A percentile compares a stretch with the other conserved stretches of the same genome.
Evolutionary conservation across 2,797 vertebrate species (phyloP).

Genomic region (Enteromius afrohamiltoni): DNA sequence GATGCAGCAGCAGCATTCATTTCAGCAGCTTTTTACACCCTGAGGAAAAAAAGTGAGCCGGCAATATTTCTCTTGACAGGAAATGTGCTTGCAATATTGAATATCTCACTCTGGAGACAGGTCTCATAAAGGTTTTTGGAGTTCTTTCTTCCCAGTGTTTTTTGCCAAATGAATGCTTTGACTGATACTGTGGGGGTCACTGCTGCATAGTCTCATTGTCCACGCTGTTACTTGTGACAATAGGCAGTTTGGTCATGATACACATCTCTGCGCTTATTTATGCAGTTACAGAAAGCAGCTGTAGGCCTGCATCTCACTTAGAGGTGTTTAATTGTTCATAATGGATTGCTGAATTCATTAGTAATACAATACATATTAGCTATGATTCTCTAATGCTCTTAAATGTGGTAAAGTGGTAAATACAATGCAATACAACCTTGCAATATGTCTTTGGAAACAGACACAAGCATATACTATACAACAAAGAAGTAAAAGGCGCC

Average conservation of each 20-base stretch:
- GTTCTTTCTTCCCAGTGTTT: constrained; percentile 62
- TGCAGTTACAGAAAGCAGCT: background rate
- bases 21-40: constrained; percentile 56
- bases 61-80: constrained; percentile 72
- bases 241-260: constrained; percentile 5
- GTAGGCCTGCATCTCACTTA: background rate
- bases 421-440: background rate
- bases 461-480: background rate
- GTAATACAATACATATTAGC: background rate
- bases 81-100: constrained; percentile 69
- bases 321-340: background rate
- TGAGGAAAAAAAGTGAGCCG: constrained; percentile 63
- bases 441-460: background rate
- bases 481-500: background rate
- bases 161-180: constrained; percentile 27
- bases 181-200: background rate
- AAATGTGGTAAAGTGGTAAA: background rate
- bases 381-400: background rate
- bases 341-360: background rate
- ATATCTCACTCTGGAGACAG: constrained; percentile 69
- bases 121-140: constrained; percentile 71
- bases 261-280: background rate
- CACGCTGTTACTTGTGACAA: constrained; percentile 25
- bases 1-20: constrained; percentile 53
- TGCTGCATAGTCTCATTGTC: constrained; percentile 25